Percentiles rank a stretch among this genome's conserved stretches.
phyloP scores from a whole-genome alignment of 2,797 vertebrate genomes.

The Triplophysa yarkandensis region DNA sequence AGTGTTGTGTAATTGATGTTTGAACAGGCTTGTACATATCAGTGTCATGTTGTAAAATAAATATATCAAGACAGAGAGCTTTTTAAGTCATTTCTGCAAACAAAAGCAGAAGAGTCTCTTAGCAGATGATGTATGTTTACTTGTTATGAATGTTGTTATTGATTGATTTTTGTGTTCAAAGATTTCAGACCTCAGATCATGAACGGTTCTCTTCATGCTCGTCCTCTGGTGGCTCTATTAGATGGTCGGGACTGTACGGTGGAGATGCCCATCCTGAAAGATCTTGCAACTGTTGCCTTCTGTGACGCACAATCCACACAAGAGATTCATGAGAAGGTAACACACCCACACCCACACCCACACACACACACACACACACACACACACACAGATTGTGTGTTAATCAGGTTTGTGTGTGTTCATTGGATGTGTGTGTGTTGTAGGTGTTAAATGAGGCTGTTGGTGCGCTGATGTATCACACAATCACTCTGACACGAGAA shows the following conservation, averaged over 20 bases:
- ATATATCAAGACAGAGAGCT: too few relatives aligned
- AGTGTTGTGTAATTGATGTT: too few relatives aligned
- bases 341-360: background rate
- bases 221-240: slow-evolving; percentile 92
- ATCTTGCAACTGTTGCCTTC: slow-evolving; percentile 94
- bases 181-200: slow-evolving; percentile 97
- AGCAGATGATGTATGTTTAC: too few relatives aligned
- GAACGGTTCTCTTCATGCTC: slow-evolving; percentile 96
- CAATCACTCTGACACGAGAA: slow-evolving; percentile 95
- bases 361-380: background rate
- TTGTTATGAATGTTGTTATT: too few relatives aligned
- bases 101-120: too few relatives aligned
- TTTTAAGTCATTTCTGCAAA: too few relatives aligned
- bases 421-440: slow-evolving; percentile 32
- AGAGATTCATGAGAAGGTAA: slow-evolving; percentile 97
- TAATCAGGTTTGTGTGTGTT: background rate
- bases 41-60: too few relatives aligned
- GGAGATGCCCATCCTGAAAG: slow-evolving; percentile 98
- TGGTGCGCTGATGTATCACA: slow-evolving; percentile 99
- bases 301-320: slow-evolving; percentile 96
- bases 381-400: background rate
- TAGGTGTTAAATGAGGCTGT: slow-evolving; percentile 94
- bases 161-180: slow-evolving; percentile 59
- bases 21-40: too few relatives aligned
- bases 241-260: slow-evolving; percentile 95